Evolutionary conservation across 2,888 invertebrate genomes (phyloP), one percentile per base, ranked within the genome.

Genomic region (Cristatella mucedo): DNA sequence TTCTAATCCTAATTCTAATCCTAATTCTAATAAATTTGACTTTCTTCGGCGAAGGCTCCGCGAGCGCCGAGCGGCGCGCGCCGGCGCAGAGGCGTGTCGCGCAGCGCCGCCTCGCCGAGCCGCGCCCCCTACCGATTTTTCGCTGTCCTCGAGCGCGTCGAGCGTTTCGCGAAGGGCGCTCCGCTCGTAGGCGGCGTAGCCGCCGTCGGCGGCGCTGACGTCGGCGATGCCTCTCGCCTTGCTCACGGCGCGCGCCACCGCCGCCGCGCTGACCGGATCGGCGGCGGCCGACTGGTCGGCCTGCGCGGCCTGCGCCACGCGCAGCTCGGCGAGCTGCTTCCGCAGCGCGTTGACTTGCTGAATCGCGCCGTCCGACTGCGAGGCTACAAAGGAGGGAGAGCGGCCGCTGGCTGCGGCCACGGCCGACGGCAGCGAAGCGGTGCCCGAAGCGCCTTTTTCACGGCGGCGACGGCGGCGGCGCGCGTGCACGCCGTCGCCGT

Each of bases 291-390:
- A 37, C 19, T 46, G 47, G 9, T 41, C 30, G 18, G 49, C 21
- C 3, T 47, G 46, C 39, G 62, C 57, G 41, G 54, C 55, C 32
- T 56, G 59, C n/a, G n/a, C n/a, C n/a, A n/a, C n/a, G 40, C 59
- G 46, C 51, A 64, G 53, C 46, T 63, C 63, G 4, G 63, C 61
- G 40, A 65, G 46, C 46, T 66, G 62, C 46, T 61, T 64, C 53
- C 64, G 63, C 33, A 65, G 50, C 41, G 59, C 44, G 36, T 61
- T 53, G 21, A 65, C 63, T 43, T 63, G 46, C 21, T 45, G 46
- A 4, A 36, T 13, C 19, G 63, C 46, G 4, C 63, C 64, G 40
- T 63, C 36, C 6, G 36, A 22, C 6, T n/a, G n/a, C n/a, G n/a
- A n/a, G n/a, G n/a, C n/a, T n/a, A n/a, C n/a, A n/a, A n/a, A n/a